These are phyloP conservation scores for Penaeus japonicus DNA, from an alignment of 1,140 invertebrate species.

Conservation along the genomic window DNA sequence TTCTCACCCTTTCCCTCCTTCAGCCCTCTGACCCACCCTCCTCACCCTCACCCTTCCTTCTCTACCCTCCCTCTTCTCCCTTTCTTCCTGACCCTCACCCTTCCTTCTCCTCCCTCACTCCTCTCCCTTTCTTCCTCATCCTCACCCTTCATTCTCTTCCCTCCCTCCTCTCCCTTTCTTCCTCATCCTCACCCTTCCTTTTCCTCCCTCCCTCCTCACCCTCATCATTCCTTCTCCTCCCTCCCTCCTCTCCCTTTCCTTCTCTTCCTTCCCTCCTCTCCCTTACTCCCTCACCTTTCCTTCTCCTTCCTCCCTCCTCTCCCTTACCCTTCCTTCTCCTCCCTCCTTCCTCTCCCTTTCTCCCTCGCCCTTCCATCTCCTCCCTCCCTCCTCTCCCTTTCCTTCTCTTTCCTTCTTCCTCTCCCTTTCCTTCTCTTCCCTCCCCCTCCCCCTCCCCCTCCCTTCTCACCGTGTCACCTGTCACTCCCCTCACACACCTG, in stretches of 20 bases:
- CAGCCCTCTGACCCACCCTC: too few relatives aligned
- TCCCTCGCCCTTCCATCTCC: background rate
- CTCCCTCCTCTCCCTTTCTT: too few relatives aligned
- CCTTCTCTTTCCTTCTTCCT: background rate
- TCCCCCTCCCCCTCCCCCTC: background rate
- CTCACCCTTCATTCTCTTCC: too few relatives aligned
- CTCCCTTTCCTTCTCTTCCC: background rate
- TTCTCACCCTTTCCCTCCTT: too few relatives aligned
- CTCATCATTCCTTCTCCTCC: background rate
- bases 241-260: background rate
- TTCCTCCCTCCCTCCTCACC: background rate
- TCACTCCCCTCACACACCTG: background rate
- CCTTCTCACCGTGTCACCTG: background rate
- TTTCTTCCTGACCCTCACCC: too few relatives aligned
- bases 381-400: background rate
- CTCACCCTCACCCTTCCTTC: too few relatives aligned
- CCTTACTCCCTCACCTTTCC: background rate
- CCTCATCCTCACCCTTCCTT: too few relatives aligned
- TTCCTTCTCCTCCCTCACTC: too few relatives aligned
- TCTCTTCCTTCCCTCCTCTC: background rate
- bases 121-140: too few relatives aligned
- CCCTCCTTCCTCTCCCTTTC: background rate
- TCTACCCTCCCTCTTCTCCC: too few relatives aligned
- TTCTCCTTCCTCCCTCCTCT: background rate
- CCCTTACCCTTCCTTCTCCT: too few relatives aligned